Conservation (phyloP, 2,888 invertebrate species). For the Rhaphigaster nebulosa region DNA sequence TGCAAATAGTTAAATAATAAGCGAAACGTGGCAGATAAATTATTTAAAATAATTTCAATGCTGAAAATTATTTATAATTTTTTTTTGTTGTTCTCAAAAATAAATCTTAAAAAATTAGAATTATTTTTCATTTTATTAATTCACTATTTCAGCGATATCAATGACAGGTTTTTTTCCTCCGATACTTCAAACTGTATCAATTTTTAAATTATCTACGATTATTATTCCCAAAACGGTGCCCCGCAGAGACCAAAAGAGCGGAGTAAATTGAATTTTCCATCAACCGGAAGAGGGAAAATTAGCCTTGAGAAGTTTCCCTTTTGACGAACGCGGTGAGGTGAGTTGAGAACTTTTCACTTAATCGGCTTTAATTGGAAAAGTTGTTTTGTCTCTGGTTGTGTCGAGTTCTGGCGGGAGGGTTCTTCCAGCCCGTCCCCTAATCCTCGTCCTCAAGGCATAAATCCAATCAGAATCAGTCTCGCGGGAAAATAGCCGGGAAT, state of each 20-base stretch:
- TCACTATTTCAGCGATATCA: background rate
- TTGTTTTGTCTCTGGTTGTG: constrained; percentile 62
- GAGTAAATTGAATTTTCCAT: constrained; percentile 46
- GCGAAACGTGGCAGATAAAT: too few relatives aligned
- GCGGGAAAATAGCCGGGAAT: background rate
- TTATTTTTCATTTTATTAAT: too few relatives aligned
- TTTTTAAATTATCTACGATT: background rate
- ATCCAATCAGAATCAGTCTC: constrained; percentile 24
- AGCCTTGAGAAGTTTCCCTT: constrained; percentile 43
- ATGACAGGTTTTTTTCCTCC: background rate
- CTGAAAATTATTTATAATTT: too few relatives aligned
- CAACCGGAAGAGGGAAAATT: constrained; percentile 34
- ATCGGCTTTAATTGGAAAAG: constrained; percentile 66
- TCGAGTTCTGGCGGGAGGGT: background rate
- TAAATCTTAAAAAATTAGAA: too few relatives aligned
- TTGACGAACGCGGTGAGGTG: constrained; percentile 28
- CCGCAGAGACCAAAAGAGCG: background rate
- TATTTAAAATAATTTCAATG: too few relatives aligned
- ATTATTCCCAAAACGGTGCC: background rate
- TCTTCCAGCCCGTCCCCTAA: background rate
- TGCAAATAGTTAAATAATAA: too few relatives aligned
- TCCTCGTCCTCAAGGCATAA: background rate
- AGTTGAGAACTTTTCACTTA: constrained; percentile 65
- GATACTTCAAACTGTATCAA: background rate
- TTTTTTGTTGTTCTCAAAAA: too few relatives aligned